Base-by-base conservation (phyloP, 2,113 vertebrate genomes). In the Rallus limicola region DNA sequence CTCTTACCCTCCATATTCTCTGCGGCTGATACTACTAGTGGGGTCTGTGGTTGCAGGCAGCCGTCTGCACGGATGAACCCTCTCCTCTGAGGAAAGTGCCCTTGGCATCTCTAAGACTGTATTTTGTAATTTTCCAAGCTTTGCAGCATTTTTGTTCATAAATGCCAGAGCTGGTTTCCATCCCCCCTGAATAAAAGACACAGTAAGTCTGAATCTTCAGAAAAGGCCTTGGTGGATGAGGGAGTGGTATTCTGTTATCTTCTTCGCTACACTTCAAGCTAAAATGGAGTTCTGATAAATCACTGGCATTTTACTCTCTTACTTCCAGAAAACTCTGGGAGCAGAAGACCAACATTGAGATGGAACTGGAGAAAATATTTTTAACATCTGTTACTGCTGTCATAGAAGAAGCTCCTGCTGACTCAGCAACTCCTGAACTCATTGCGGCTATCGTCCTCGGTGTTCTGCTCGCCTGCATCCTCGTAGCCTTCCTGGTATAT, bases 291-390 rank as follows among this genome's bases (percentile, higher is more conserved):
- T 38, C 55, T 82, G 77, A 63, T 38, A 62, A 69, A 48, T 18
- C 26, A n/a, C 0, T 5, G 16, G 1, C 50, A 1, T 92, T 86
- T 88, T 56, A 15, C 52, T 70, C 58, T 68, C 93, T n/a, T 92
- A 1, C 86, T 78, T 95, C 62, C 96, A 99, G 99, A 40, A 98
- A 98, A 59, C 92, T 98, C 46, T 55, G 86, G 89, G 97, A 97
- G 64, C 86, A 98, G 87, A 94, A 70, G 38, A 78, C 3, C 6
- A 48, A 5, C 9, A 95, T 98, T 16, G 97, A 65, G 63, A 29
- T 2, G 16, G 94, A 96, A 70, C 97, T 98, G 76, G 55, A 83
- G 68, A 46, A 81, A 42, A 33, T 98, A 59, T 98, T 98, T 69
- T 97, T 85, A 31, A 19, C 52, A 0, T 6, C 64, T 6, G 62